Evolutionary conservation across 2,797 vertebrate genomes (phyloP).

Genomic region (Hypotaenidia philippensis): DNA sequence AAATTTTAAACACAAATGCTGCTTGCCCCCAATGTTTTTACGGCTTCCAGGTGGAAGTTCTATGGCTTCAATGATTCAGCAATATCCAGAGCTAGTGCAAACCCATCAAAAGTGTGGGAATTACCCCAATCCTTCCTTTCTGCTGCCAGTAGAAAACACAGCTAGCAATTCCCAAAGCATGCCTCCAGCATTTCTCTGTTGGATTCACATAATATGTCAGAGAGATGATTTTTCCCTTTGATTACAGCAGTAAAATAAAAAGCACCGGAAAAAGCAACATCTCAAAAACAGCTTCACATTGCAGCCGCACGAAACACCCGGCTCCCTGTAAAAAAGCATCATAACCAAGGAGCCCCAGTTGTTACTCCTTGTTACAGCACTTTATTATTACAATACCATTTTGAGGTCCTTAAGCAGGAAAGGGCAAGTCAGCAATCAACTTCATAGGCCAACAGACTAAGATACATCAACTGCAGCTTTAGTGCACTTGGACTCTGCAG

Average conservation of each 20-base stretch:
- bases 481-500: not conserved
- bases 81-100: not conserved
- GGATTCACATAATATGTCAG: conserved; percentile 18
- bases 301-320: not conserved
- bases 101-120: not conserved
- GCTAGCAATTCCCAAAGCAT: conserved; percentile 2
- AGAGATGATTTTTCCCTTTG: conserved; percentile 48
- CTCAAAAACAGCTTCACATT: not conserved
- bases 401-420: not conserved
- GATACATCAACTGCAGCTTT: not conserved
- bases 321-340: not conserved
- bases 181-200: conserved; percentile 9
- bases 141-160: not conserved
- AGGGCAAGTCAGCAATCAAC: conserved; percentile 1
- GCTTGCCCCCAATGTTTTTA: not conserved
- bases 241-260: conserved; percentile 57
- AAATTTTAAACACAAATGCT: not conserved
- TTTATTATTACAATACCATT: not conserved
- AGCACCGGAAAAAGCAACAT: not conserved
- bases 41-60: not conserved
- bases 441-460: not conserved
- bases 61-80: not conserved
- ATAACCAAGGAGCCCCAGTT: not conserved
- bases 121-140: not conserved
- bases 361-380: not conserved